A percentile compares a stretch with the other conserved stretches of the same genome.
phyloP scores from a whole-genome alignment of 2,888 invertebrate genomes.

The Caradrina kadenii region DNA sequence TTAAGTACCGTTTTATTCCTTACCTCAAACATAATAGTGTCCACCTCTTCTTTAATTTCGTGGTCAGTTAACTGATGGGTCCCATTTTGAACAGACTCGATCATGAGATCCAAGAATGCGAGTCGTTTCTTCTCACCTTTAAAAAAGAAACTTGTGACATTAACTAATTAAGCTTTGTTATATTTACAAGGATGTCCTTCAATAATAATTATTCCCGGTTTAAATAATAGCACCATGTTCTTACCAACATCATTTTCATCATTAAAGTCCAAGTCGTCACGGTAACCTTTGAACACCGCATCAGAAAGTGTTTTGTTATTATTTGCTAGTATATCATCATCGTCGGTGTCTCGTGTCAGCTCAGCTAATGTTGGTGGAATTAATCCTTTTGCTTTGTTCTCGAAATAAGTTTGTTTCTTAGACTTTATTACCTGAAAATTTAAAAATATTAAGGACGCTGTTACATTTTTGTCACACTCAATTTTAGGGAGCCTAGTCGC shows the following conservation, averaged over 20 bases:
- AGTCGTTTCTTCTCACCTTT: constrained; percentile 94
- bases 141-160: not conserved
- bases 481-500: no score
- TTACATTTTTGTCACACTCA: no score
- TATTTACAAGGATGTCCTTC: no score
- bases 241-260: constrained; percentile 95
- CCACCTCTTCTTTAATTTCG: constrained; percentile 96
- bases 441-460: not conserved
- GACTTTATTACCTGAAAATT: constrained; percentile 87
- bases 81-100: constrained; percentile 95
- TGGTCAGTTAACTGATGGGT: constrained; percentile 93
- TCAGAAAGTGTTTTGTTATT: constrained; percentile 80
- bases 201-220: no score
- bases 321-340: constrained; percentile 78
- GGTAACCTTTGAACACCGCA: constrained; percentile 91
- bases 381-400: constrained; percentile 86
- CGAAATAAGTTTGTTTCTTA: constrained; percentile 91
- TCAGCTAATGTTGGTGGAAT: constrained; percentile 82
- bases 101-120: constrained; percentile 96
- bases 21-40: constrained; percentile 97
- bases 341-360: constrained; percentile 74
- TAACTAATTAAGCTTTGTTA: no score
- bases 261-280: constrained; percentile 95
- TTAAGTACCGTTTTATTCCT: constrained; percentile 3
- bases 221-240: constrained; percentile 32